Evolutionary conservation across 35 echinoderm and acorn worm species (phyloP).

Genomic region (Eucidaris tribuloides): DNA sequence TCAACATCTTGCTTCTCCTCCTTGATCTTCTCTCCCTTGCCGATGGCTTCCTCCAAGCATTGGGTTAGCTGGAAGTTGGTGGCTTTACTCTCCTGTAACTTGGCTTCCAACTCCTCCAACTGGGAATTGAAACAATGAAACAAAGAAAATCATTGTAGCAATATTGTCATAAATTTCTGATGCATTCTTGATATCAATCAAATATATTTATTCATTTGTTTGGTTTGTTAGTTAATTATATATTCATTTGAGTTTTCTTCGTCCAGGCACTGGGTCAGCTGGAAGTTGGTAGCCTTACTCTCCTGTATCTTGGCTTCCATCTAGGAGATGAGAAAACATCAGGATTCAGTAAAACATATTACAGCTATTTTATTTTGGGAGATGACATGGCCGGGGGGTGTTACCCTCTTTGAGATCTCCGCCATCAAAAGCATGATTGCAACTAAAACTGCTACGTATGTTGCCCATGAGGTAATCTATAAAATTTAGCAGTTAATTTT

Average conservation of each 20-base stretch:
- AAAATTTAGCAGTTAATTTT: too few relatives aligned
- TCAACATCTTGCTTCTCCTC: conserved; percentile 68
- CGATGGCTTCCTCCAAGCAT: conserved; percentile 76
- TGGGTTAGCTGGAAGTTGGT: conserved; percentile 87
- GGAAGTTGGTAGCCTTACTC: conserved; percentile 56
- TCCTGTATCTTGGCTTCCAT: conserved; percentile 42
- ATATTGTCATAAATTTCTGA: too few relatives aligned
- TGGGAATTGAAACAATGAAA: conserved; percentile 8
- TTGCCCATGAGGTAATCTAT: too few relatives aligned
- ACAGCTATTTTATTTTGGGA: too few relatives aligned
- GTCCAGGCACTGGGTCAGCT: conserved; percentile 67
- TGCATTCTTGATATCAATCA: too few relatives aligned
- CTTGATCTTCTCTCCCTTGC: conserved; percentile 74
- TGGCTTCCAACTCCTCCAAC: conserved; percentile 49
- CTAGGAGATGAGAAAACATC: too few relatives aligned
- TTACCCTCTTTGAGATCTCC: too few relatives aligned
- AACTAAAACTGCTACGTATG: too few relatives aligned
- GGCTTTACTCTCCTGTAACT: conserved; percentile 56
- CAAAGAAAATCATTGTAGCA: too few relatives aligned
- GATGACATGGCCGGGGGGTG: too few relatives aligned
- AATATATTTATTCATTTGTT: conserved; percentile 45
- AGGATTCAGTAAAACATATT: too few relatives aligned
- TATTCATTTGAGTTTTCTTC: conserved; percentile 69
- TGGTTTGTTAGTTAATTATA: conserved; percentile 49
- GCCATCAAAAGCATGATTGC: too few relatives aligned